Evolutionary conservation across 2,113 vertebrate genomes (phyloP).

Genomic region (Paradisaea rubra): DNA sequence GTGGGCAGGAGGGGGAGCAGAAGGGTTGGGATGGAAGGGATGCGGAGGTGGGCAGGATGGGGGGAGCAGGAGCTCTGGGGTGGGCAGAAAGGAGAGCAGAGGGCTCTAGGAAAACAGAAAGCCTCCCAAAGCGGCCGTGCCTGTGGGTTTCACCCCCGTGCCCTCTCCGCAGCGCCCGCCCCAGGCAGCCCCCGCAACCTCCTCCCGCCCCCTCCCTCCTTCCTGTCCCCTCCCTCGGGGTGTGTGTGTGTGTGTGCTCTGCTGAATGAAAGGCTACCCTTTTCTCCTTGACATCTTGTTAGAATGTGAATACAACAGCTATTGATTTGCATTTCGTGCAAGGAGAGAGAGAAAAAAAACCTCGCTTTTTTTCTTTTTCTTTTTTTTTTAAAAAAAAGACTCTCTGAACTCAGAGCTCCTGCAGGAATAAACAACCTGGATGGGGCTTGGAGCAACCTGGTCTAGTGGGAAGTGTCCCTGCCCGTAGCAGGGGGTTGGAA

Average conservation of each 20-base stretch:
- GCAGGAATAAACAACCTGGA: neutral
- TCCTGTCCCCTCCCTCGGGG: slow-evolving; percentile 33
- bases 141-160: neutral
- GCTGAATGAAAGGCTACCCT: slow-evolving; percentile 74
- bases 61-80: neutral
- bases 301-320: slow-evolving; percentile 71
- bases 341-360: neutral
- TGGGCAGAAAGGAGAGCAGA: neutral
- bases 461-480: neutral
- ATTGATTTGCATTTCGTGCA: slow-evolving; percentile 75
- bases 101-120: neutral
- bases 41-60: too few relatives aligned
- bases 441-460: neutral
- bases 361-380: neutral
- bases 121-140: rapidly evolving
- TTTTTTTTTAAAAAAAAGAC: neutral
- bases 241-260: neutral
- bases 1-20: neutral
- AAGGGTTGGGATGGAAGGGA: neutral
- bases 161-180: neutral
- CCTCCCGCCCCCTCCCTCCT: neutral
- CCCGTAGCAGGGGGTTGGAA: neutral
- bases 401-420: slow-evolving; percentile 29
- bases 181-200: neutral
- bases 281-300: slow-evolving; percentile 73